phyloP scores from a whole-genome alignment of 2,797 vertebrate genomes.

The Phrynocephalus vlangalii region DNA sequence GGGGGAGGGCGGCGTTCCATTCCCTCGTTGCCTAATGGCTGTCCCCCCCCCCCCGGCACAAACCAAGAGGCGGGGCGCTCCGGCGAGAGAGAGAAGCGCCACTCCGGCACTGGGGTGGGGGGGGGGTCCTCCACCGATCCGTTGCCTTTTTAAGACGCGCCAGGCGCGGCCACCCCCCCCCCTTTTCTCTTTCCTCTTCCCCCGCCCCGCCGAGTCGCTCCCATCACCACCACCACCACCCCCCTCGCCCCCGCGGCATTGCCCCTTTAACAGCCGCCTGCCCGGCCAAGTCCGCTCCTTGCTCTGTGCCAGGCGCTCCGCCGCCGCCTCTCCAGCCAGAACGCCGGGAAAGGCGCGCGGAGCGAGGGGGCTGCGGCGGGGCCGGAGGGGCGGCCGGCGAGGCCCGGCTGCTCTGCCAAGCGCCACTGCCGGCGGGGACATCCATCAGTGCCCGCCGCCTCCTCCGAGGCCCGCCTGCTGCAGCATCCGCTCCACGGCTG shows the following conservation, averaged over 20 bases:
- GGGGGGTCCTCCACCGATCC: not conserved
- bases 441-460: no score
- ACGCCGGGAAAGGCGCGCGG: not conserved
- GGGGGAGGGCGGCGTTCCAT: no score
- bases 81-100: not conserved
- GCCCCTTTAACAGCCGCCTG: conserved; percentile 68
- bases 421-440: no score
- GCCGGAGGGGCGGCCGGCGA: not conserved
- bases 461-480: no score
- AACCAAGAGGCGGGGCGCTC: no score
- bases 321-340: not conserved
- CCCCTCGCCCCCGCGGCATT: not conserved
- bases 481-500: no score
- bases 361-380: no score
- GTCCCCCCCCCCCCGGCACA: not conserved
- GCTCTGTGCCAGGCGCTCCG: not conserved
- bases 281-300: conserved; percentile 36
- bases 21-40: no score
- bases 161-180: not conserved
- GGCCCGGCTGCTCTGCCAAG: not conserved
- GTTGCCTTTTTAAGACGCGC: conserved; percentile 60
- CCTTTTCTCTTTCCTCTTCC: not conserved
- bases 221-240: not conserved
- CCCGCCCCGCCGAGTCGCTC: not conserved
- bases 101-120: not conserved